Conservation (phyloP, 2,797 vertebrate species). For the Aratinga solstitialis region DNA sequence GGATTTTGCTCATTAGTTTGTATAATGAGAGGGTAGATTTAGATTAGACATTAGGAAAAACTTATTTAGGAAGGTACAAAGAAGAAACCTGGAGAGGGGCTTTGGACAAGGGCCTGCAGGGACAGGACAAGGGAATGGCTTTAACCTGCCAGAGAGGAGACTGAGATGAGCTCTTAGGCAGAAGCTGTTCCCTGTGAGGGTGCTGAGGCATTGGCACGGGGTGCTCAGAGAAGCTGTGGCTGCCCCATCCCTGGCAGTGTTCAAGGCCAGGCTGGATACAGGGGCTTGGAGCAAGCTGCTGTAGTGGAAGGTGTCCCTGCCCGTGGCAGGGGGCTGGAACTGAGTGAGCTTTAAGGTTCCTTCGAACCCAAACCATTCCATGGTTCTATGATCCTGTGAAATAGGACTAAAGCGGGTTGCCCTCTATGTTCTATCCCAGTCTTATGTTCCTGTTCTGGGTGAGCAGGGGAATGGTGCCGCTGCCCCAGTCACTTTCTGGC, state of each 20-base stretch:
- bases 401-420: not conserved
- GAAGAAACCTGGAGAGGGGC: not conserved
- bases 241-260: too few relatives aligned
- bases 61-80: not conserved
- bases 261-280: too few relatives aligned
- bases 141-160: not conserved
- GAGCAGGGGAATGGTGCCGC: not conserved
- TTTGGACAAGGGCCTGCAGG: not conserved
- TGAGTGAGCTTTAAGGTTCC: not conserved
- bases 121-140: not conserved
- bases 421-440: not conserved
- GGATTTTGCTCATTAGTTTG: not conserved
- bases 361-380: not conserved
- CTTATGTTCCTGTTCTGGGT: not conserved
- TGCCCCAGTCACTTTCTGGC: not conserved
- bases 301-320: not conserved
- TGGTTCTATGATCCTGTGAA: not conserved
- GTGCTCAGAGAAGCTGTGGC: too few relatives aligned
- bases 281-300: not conserved
- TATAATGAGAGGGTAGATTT: not conserved
- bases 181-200: too few relatives aligned
- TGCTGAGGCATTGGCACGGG: too few relatives aligned
- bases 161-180: too few relatives aligned
- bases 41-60: not conserved
- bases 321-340: not conserved